Base-by-base conservation (phyloP, 2,888 invertebrate genomes). In the Sylvicola fuscatus region DNA sequence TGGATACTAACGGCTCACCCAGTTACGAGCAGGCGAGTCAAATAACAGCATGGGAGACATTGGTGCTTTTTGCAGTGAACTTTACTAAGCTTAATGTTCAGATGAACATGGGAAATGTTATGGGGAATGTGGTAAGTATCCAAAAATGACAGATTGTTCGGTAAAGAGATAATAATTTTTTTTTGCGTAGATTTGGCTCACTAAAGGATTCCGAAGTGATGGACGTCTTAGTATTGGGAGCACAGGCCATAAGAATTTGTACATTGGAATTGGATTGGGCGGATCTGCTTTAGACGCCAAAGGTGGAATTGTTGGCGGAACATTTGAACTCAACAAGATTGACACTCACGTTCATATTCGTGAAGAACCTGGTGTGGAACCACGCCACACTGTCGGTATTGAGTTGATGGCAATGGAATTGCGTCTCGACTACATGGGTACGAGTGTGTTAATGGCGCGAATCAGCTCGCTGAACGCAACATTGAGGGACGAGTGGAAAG, bases 31-130 rank as follows among this genome's bases (percentile, higher is more conserved):
- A 74, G 42, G 62, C 66, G 37, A 71, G 71, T 44, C 68, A 68
- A 39, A 66, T 72, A 41, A 72, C 82, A 3, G 78, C 87, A 30
- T 95, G 95, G 95, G 92, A 95, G 61, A 93, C 95, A 3, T 62
- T 93, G 35, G 95, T 97, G 3, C 63, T 97, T 38, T 92, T 95
- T 61, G 89, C 90, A 0, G 81, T 97, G 30, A 93, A 95, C 63
- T 89, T 97, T 56, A 89, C 92, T 32, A 78, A 84, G 47, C 68
- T 98, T 36, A 93, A 95, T 56, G 87, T 98, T 8, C 87, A 90
- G 52, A 95, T 97, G 81, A 97, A 97, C 58, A 98, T 98, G 92
- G 93, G 95, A 30, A 97, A 97, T 52, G 93, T 97, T 1, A 97
- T 98, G 92, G 97, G 98, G 11, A 93, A 93, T 53, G 93, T 95